These are phyloP conservation scores for Argyrosomus regius DNA, from an alignment of 2,797 vertebrate species.

Conservation along the genomic window DNA sequence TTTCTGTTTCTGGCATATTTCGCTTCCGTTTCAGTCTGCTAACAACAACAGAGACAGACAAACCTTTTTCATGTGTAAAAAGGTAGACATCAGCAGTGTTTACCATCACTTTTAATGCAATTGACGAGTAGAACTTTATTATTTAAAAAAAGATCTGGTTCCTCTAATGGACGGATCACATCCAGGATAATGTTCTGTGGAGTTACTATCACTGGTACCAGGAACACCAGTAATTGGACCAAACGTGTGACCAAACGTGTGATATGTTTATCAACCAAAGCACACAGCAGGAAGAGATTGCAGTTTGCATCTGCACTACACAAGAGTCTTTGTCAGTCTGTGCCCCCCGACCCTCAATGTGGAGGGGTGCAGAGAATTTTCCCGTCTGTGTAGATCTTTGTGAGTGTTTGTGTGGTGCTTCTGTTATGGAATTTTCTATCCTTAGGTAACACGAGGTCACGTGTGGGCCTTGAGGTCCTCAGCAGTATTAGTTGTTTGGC, in stretches of 20 bases:
- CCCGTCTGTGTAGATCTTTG: neutral
- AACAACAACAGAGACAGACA: slow-evolving; percentile 39
- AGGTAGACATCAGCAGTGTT: no score
- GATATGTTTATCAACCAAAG: neutral
- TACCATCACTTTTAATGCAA: neutral
- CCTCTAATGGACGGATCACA: neutral
- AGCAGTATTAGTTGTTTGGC: no score
- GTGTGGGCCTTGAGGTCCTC: no score
- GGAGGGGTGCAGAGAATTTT: neutral
- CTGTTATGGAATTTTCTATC: no score
- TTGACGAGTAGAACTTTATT: neutral
- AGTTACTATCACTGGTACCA: neutral
- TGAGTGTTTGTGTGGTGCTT: neutral
- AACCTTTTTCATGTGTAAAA: neutral
- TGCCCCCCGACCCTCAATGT: no score
- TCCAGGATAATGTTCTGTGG: neutral
- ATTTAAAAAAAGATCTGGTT: neutral
- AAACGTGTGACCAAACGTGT: neutral
- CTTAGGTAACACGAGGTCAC: no score
- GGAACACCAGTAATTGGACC: neutral
- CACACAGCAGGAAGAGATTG: slow-evolving; percentile 2
- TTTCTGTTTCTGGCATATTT: slow-evolving; percentile 71
- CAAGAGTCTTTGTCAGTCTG: neutral
- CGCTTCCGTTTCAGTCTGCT: slow-evolving; percentile 54
- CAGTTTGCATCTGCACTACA: neutral